Base-by-base conservation (phyloP, 2,888 invertebrate species). In the Zaprionus obscuricornis region DNA sequence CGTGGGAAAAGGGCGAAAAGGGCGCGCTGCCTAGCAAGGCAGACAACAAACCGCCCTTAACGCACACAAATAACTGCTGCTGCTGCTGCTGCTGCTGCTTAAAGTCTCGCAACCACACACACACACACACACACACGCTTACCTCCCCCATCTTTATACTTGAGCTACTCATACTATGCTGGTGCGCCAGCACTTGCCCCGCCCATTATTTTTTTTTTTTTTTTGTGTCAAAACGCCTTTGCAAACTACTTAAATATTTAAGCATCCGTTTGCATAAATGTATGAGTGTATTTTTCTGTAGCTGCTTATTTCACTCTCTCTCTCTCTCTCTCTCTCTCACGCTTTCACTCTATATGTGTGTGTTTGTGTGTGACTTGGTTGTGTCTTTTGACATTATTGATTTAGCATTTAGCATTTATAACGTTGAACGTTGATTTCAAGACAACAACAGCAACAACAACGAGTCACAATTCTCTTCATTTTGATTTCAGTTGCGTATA, bases 391-490 rank as follows among this genome's bases (percentile, higher is more conserved):
- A 43, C 62, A 73, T 77, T 76, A 77, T 77, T 67, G 76, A 76
- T 77, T 77, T 76, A 43, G 63, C 57, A 67, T 64, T 67, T 65
- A 58, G 56, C 60, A 71, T 74, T 76, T 70, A 74, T 67, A 64
- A 59, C 46, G 24, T 47, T 47, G 50, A 66, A 66, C 42, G 49
- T 59, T 66, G 66, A 59, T 59, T 51, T 34, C 59, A 22, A 40
- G 13, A 29, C 29, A 49, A 10, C 6, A 33, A 13, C 20, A 36
- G 11, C 11, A 37, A 14, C 13, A 39, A 6, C 18, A 33, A 8
- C 24, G 14, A 16, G 16, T 4, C 16, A 27, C 22, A 36, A 40
- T 46, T 29, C 36, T 26, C 16, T 57, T 36, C 39, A 36, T 29
- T 51, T 46, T 2, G 18, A 31, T 1, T 24, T 10, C 18, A n/a